These are phyloP conservation scores for Setipinna tenuifilis DNA, from an alignment of 2,797 vertebrate genomes.

Conservation along the genomic window DNA sequence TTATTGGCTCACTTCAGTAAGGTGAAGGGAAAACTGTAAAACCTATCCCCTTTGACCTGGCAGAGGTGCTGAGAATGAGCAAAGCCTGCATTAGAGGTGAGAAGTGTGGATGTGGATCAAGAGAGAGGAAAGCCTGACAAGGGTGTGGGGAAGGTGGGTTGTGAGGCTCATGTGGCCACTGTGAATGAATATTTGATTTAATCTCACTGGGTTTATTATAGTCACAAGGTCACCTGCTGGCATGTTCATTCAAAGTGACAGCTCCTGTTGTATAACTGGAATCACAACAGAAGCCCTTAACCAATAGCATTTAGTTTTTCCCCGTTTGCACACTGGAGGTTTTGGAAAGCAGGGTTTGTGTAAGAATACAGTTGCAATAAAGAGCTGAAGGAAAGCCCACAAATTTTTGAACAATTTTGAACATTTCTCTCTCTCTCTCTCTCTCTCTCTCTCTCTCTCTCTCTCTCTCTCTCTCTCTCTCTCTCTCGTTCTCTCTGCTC, in stretches of 20 bases:
- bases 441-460: not conserved
- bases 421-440: not conserved
- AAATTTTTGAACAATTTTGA: not conserved
- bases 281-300: not conserved
- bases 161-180: not conserved
- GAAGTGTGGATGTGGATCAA: not conserved
- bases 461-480: not conserved
- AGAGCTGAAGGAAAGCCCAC: not conserved
- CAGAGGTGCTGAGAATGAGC: not conserved
- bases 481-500: no score
- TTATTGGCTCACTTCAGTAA: not conserved
- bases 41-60: not conserved
- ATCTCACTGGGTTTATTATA: not conserved
- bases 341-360: not conserved
- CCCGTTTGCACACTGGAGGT: not conserved
- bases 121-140: not conserved
- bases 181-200: not conserved
- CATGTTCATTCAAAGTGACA: constrained; percentile 21
- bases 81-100: constrained; percentile 15
- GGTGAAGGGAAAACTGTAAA: not conserved
- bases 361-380: not conserved
- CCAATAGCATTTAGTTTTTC: not conserved
- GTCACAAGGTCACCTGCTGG: constrained; percentile 35
- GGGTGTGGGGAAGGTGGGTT: not conserved
- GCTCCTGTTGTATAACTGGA: constrained; percentile 38